Evolutionary conservation across 1,140 invertebrate genomes (phyloP).

Genomic region (Drosophila fuyamai): DNA sequence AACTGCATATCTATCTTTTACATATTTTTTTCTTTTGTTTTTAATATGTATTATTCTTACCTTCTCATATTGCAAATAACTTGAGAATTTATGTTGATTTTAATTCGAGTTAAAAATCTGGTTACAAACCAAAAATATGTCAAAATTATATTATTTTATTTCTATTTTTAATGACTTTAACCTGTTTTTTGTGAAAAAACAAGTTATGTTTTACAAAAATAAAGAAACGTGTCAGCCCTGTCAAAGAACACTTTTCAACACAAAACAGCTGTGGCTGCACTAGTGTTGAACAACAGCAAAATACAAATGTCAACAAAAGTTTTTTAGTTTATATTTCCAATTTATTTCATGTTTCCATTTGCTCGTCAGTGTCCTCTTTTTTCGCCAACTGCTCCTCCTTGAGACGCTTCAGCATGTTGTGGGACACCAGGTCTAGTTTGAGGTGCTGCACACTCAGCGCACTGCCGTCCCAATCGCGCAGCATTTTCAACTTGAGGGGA

Average conservation of each 20-base stretch:
- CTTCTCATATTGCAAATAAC: no score
- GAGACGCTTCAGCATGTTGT: constrained; percentile 70
- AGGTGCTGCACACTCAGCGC: constrained; percentile 81
- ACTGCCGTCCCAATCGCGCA: constrained; percentile 81
- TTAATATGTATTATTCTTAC: no score
- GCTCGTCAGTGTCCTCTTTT: neutral
- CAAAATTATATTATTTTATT: no score
- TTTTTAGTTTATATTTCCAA: neutral
- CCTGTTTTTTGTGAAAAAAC: no score
- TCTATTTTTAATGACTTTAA: no score
- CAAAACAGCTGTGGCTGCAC: neutral
- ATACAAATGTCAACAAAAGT: constrained; percentile 19
- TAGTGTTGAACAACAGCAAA: constrained; percentile 26
- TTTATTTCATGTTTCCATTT: constrained; percentile 59
- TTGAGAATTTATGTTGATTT: no score
- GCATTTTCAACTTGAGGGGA: constrained; percentile 68
- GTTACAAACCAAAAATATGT: no score
- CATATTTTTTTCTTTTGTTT: no score
- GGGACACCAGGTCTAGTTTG: constrained; percentile 77
- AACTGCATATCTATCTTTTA: no score
- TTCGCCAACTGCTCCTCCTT: constrained; percentile 31
- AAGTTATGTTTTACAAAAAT: no score
- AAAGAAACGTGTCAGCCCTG: constrained; percentile 5
- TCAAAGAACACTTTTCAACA: neutral
- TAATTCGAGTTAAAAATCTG: no score